These are phyloP conservation scores for Rhorus exstirpatorius DNA, from an alignment of 2,888 invertebrate genomes.

Conservation along the genomic window DNA sequence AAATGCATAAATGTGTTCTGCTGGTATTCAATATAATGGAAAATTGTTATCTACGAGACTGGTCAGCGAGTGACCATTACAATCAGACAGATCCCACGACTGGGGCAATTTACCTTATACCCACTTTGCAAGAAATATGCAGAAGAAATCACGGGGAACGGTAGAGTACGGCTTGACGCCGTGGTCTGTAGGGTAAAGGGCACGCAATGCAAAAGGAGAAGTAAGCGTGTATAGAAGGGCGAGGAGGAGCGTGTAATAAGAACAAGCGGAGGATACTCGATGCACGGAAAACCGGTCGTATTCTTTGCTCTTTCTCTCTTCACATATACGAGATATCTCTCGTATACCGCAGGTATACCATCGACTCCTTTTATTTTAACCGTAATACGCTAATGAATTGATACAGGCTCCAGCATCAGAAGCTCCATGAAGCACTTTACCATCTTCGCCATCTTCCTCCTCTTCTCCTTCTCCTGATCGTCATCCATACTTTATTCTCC, in stretches of 20 bases:
- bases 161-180: slow-evolving; percentile 48
- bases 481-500: slow-evolving; percentile 36
- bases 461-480: slow-evolving; percentile 36
- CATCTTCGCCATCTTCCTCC: slow-evolving; percentile 39
- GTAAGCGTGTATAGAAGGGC: slow-evolving; percentile 43
- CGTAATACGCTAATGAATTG: slow-evolving; percentile 84
- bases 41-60: no score
- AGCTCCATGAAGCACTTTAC: slow-evolving; percentile 35
- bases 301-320: slow-evolving; percentile 73
- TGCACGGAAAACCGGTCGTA: slow-evolving; percentile 78
- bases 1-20: no score
- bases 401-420: slow-evolving; percentile 75
- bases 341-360: slow-evolving; percentile 81
- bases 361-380: slow-evolving; percentile 80
- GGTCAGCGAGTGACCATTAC: no score
- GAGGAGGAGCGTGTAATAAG: slow-evolving; percentile 62
- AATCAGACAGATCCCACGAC: no score
- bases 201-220: slow-evolving; percentile 55
- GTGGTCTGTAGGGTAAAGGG: slow-evolving; percentile 54
- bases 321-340: slow-evolving; percentile 77
- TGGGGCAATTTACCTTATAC: no score
- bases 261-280: slow-evolving; percentile 68
- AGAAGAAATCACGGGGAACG: slow-evolving; percentile 37
- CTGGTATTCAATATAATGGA: no score
- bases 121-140: not conserved